Evolutionary conservation across 2,113 vertebrate species (phyloP), one percentile per base, ranked within the genome.

Genomic region (Phyllopteryx taeniolatus): DNA sequence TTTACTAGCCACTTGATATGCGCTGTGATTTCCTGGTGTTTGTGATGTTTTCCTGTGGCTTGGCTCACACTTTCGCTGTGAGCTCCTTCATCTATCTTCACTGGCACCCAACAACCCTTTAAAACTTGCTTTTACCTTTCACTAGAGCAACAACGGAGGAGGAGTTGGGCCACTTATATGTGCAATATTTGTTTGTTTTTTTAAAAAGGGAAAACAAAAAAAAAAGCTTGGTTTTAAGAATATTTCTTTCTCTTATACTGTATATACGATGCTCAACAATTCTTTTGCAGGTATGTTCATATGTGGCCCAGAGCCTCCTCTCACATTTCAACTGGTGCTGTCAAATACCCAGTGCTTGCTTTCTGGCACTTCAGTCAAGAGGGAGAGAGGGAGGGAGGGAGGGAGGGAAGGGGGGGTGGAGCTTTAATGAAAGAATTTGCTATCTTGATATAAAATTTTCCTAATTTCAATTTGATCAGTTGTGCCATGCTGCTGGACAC

Each of bases 401-500:
- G n/a, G 22, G 59, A 42, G 14, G 14, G 19, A n/a, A n/a, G 22
- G 47, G 73, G 75, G 61, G 62, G 27, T 33, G 57, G 13, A 76
- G 82, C 82, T 82, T 87, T 81, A 82, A 75, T 17, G 20, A 57
- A 57, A 69, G 7, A 22, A 71, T 79, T 74, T 65, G 42, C 17
- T 81, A 54, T 78, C 74, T 60, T 67, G 15, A 51, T 72, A 10
- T 76, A 2, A 66, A 72, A 69, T 20, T 14, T 51, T 10, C 49
- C 7, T 59, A 67, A 57, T 66, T 49, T 79, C 31, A 44, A 47
- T 57, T 63, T 72, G 22, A 39, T 12, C 2, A 75, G 75, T 67
- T 46, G n/a, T 87, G 85, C 85, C 77, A 81, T 81, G 85, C 74
- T 86, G 81, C 72, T 59, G 79, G 81, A 82, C 79, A 75, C 82